Conservation (phyloP, 2,888 invertebrate species). For the Falcaria lacertinaria region DNA sequence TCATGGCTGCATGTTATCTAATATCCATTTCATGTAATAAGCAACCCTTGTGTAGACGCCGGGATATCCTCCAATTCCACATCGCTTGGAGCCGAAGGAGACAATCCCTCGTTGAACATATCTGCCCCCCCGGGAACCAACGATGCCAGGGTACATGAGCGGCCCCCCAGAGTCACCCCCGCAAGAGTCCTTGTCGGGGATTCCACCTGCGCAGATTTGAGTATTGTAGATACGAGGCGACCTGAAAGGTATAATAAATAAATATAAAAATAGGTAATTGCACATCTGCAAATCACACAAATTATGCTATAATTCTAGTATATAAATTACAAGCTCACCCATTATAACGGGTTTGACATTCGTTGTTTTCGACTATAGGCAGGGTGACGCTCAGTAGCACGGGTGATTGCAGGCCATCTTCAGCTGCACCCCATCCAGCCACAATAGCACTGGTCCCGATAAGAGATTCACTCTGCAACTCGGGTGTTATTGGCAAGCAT, state of each 20-base stretch:
- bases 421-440: conserved; percentile 78
- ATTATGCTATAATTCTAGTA: too few relatives aligned
- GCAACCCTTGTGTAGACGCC: conserved; percentile 81
- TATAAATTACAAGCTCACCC: too few relatives aligned
- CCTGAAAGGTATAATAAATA: neutral
- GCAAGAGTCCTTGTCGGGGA: conserved; percentile 79
- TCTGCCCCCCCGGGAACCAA: conserved; percentile 48
- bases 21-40: conserved; percentile 80
- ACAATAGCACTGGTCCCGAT: conserved; percentile 44
- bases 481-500: conserved; percentile 58
- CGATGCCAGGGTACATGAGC: conserved; percentile 59
- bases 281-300: too few relatives aligned
- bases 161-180: conserved; percentile 86
- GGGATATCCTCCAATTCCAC: conserved; percentile 73
- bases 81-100: conserved; percentile 75
- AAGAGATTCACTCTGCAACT: conserved; percentile 29
- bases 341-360: conserved; percentile 7
- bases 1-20: conserved; percentile 58
- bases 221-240: neutral
- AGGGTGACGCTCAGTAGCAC: conserved; percentile 53
- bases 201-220: conserved; percentile 6
- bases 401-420: conserved; percentile 50
- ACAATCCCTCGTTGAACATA: conserved; percentile 82
- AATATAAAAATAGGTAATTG: too few relatives aligned
- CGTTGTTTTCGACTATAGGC: conserved; percentile 25